These are phyloP conservation scores for Orchestes rusci DNA, from an alignment of 2,888 invertebrate genomes.

Conservation along the genomic window DNA sequence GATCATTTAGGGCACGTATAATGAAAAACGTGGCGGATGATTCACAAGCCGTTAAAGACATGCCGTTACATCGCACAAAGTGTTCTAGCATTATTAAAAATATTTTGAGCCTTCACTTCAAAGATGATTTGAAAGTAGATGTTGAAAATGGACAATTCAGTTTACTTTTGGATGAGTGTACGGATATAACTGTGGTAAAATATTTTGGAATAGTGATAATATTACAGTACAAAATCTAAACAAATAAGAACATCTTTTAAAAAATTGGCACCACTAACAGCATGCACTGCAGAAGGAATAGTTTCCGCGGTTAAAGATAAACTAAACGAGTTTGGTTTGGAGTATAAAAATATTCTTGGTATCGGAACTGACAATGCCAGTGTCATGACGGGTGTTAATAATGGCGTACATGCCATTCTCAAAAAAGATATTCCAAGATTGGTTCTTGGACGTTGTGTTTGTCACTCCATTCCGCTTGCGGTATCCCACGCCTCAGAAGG, in stretches of 20 bases:
- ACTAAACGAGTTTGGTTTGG: background rate
- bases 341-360: constrained; percentile 23
- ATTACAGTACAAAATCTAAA: background rate
- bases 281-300: background rate
- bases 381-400: constrained; percentile 37
- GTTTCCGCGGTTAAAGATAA: background rate
- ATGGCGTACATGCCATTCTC: constrained; percentile 34
- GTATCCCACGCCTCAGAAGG: no score
- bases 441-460: constrained; percentile 29
- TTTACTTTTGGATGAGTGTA: background rate
- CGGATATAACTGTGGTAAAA: background rate
- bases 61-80: constrained; percentile 1
- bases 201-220: constrained; percentile 2
- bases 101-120: background rate
- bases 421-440: constrained; percentile 31
- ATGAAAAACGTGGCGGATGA: background rate
- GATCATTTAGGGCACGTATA: background rate
- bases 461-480: no score
- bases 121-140: background rate
- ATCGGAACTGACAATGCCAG: constrained; percentile 39
- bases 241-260: constrained; percentile 1
- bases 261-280: background rate
- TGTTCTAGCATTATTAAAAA: constrained; percentile 2
- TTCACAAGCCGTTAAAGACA: background rate
- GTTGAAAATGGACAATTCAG: background rate